These are phyloP conservation scores for Synanthedon andrenaeformis DNA, from an alignment of 2,888 invertebrate genomes.

Conservation along the genomic window DNA sequence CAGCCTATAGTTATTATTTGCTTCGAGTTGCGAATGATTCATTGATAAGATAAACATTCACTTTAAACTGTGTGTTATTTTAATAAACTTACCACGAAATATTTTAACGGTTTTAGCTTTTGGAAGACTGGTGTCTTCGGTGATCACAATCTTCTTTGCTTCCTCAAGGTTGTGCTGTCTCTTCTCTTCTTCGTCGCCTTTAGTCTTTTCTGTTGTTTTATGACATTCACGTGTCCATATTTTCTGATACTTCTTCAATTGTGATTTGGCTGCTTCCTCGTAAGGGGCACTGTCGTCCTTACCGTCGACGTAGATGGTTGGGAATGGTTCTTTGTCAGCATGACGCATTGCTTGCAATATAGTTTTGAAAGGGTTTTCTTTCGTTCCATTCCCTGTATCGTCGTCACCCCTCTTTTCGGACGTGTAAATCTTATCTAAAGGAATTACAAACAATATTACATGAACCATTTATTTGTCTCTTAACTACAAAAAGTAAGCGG, in stretches of 20 bases:
- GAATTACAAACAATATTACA: neutral
- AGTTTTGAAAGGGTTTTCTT: conserved; percentile 89
- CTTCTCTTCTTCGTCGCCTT: conserved; percentile 84
- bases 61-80: too few species aligned
- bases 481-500: too few species aligned
- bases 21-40: too few species aligned
- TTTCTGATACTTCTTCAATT: conserved; percentile 94
- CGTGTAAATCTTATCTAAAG: conserved; percentile 80
- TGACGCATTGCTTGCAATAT: conserved; percentile 87
- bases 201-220: conserved; percentile 82
- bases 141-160: conserved; percentile 85
- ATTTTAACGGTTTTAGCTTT: conserved; percentile 84
- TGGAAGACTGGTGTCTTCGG: conserved; percentile 82
- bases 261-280: conserved; percentile 90
- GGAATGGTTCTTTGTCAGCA: conserved; percentile 88
- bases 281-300: conserved; percentile 77
- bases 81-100: conserved; percentile 51
- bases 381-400: conserved; percentile 86
- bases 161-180: conserved; percentile 90
- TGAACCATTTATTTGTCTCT: too few species aligned
- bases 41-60: too few species aligned
- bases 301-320: conserved; percentile 85
- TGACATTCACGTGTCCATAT: conserved; percentile 84
- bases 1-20: too few species aligned
- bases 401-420: conserved; percentile 91